Conservation (phyloP, 1,140 invertebrate species). For the Trichonephila clavata region DNA sequence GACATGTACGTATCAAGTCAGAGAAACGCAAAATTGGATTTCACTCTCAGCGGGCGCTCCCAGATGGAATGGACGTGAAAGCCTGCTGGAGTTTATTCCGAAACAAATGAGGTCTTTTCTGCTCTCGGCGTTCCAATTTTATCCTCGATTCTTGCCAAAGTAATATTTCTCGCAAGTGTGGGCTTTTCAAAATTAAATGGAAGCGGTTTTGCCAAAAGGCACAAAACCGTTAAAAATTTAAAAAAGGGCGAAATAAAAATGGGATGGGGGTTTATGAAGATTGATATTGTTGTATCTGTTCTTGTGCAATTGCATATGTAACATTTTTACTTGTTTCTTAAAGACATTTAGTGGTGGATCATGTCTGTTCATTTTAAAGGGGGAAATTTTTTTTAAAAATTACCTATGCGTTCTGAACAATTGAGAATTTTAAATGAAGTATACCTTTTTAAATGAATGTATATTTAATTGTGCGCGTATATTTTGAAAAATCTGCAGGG, state of each 20-base stretch:
- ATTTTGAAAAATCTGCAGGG: too few relatives aligned
- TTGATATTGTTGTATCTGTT: not conserved
- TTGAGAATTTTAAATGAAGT: too few relatives aligned
- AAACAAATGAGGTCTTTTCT: constrained; percentile 19
- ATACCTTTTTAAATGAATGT: too few relatives aligned
- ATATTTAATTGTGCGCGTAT: too few relatives aligned
- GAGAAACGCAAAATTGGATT: not conserved
- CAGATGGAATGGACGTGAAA: not conserved
- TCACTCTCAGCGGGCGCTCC: not conserved
- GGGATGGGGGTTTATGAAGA: not conserved
- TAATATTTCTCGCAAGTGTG: not conserved
- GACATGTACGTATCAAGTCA: not conserved
- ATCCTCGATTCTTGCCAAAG: not conserved
- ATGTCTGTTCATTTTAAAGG: too few relatives aligned
- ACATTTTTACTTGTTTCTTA: too few relatives aligned
- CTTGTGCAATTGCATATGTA: not conserved
- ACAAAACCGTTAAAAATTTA: not conserved
- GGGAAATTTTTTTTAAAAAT: too few relatives aligned
- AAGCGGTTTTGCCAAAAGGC: not conserved
- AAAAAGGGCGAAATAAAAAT: not conserved
- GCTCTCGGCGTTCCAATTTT: not conserved
- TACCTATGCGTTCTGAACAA: too few relatives aligned
- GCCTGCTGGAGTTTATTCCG: not conserved
- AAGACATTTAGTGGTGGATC: too few relatives aligned
- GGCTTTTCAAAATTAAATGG: not conserved